Evolutionary conservation across 23 tunicate genomes (phyloP).

Genomic region (Trididemnum clinides): DNA sequence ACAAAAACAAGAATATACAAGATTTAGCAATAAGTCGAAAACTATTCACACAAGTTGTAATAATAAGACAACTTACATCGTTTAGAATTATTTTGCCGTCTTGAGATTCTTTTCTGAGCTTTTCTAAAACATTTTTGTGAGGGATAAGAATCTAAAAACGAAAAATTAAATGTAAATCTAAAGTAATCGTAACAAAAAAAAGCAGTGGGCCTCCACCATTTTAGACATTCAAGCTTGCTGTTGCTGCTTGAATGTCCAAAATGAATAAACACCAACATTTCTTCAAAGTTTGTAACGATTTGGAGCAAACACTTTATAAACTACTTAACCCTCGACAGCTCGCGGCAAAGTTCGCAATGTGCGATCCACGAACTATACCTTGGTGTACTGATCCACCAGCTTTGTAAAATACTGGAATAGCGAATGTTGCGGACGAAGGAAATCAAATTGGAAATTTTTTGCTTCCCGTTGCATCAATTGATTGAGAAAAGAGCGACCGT

Average conservation of each 20-base stretch:
- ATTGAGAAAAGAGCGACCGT: slow-evolving; percentile 88
- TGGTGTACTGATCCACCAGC: slow-evolving; percentile 89
- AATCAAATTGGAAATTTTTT: slow-evolving; percentile 93
- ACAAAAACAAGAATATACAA: no score
- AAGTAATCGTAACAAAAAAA: neutral
- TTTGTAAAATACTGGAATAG: slow-evolving; percentile 89
- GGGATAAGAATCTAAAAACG: slow-evolving; percentile 65
- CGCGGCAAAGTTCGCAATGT: no score
- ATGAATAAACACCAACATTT: neutral
- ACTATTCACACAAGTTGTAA: no score
- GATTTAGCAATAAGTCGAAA: no score
- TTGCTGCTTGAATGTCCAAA: neutral
- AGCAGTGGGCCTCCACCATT: neutral
- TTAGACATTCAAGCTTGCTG: neutral
- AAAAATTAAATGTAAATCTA: neutral
- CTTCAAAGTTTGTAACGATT: no score
- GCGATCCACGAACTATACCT: slow-evolving; percentile 53
- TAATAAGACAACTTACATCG: slow-evolving; percentile 65
- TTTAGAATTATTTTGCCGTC: slow-evolving; percentile 79
- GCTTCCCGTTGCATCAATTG: slow-evolving; percentile 93
- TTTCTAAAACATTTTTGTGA: slow-evolving; percentile 71
- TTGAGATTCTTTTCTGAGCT: slow-evolving; percentile 62
- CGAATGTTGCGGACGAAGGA: slow-evolving; percentile 93
- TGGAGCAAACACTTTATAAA: no score
- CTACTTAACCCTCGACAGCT: no score